Percentiles rank a stretch among this genome's conserved stretches.
Conservation (phyloP, 2,888 invertebrate genomes). For the Octonoba sinensis region DNA sequence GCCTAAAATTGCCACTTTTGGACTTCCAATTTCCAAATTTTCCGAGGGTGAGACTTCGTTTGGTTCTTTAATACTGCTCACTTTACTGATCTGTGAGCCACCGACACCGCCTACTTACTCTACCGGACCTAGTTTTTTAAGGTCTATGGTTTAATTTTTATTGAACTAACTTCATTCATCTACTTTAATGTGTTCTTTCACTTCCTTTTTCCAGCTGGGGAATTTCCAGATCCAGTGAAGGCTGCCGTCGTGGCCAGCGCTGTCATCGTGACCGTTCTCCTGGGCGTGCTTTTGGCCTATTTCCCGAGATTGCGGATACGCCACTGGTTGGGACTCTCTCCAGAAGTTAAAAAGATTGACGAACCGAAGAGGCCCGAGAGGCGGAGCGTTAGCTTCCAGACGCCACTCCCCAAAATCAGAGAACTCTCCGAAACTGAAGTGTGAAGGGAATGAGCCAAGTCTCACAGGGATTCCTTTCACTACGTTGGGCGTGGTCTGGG, state of each 20-base stretch:
- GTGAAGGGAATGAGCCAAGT: slow-evolving; percentile 7
- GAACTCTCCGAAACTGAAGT: slow-evolving; percentile 29
- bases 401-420: slow-evolving; percentile 38
- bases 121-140: too few species aligned
- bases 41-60: too few species aligned
- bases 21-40: too few species aligned
- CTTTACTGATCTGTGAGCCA: too few species aligned
- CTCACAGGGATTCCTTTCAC: too few species aligned
- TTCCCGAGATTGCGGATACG: slow-evolving; percentile 33
- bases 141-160: too few species aligned
- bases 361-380: slow-evolving; percentile 20
- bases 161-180: not conserved
- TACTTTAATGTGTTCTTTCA: not conserved
- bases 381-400: slow-evolving; percentile 47
- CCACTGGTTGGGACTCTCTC: not conserved
- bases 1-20: too few species aligned
- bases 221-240: slow-evolving; percentile 48
- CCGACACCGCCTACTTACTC: not conserved
- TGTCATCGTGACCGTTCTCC: slow-evolving; percentile 47
- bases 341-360: not conserved
- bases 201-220: slow-evolving; percentile 23
- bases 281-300: slow-evolving; percentile 52
- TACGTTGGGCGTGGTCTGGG: too few species aligned
- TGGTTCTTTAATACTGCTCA: too few species aligned
- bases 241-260: slow-evolving; percentile 55